Evolutionary conservation across 2,888 invertebrate genomes (phyloP), one percentile per base, ranked within the genome.

Genomic region (Tipula vernalis): DNA sequence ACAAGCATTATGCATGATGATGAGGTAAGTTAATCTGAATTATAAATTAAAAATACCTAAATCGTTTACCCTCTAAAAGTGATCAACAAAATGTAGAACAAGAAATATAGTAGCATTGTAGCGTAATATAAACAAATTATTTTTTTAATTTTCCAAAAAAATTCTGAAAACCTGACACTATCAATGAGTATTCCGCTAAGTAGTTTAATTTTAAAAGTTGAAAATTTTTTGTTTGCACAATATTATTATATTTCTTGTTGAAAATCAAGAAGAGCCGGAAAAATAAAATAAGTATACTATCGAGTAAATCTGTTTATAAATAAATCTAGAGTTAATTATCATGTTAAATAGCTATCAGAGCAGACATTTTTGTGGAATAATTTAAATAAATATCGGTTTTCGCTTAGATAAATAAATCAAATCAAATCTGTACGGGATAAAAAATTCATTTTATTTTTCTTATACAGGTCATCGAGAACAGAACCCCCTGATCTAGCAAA

Each of bases 1-100:
- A 91, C 94, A 97, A 88, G 96, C 97, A 86, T 94, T 99, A 88
- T 97, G 97, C 93, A 97, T 99, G 96, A 98, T 98, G 96, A 97
- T 99, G 95, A 95, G 98, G 94, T 94, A 92, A 89, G 90, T 90
- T 39, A 39, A 39, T 39, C 39, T 39, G 3, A 39, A 39, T 39
- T 39, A 6, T 39, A 39, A 39, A 39, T 39, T 39, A 39, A 51
- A 51, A 6, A 51, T 15, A 42, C 18, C 10, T 15, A 39, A 39
- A 39, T 39, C 39, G 39, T 39, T 6, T 6, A 2, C 39, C 3
- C 39, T 39, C 5, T 42, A 42, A 42, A 8, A 5, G 42, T 42
- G 42, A 5, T 42, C 5, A 42, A 42, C 42, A 42, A 8, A 10
- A 2, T 44, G 44, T 6, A 44, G 10, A 5, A 39, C 39, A 39